phyloP scores from a whole-genome alignment of 2,888 invertebrate species.

The Megastigmus dorsalis region DNA sequence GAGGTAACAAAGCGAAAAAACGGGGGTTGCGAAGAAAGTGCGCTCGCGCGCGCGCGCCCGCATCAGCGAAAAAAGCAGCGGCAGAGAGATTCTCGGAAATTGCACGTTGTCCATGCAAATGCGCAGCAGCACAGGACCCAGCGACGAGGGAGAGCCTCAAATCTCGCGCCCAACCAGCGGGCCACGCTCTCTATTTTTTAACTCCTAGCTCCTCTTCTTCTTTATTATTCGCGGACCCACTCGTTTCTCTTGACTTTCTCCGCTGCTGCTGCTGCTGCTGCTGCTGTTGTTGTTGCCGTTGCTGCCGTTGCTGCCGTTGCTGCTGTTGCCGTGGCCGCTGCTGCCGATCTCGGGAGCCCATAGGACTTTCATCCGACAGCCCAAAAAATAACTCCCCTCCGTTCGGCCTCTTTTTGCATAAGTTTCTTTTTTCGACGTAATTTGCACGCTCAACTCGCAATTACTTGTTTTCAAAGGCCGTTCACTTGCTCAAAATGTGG shows the following conservation, averaged over 20 bases:
- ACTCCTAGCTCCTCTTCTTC: slow-evolving; percentile 37
- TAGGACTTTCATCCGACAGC: slow-evolving; percentile 3
- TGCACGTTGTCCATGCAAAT: slow-evolving; percentile 71
- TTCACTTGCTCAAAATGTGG: neutral
- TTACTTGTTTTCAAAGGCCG: slow-evolving; percentile 18
- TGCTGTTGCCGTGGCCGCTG: neutral
- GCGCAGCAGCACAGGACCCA: slow-evolving; percentile 1
- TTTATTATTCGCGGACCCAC: slow-evolving; percentile 37
- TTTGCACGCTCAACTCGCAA: slow-evolving; percentile 17
- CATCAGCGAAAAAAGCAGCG: slow-evolving; percentile 30
- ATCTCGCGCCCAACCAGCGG: slow-evolving; percentile 34
- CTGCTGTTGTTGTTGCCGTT: neutral
- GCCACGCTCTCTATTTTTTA: slow-evolving; percentile 40
- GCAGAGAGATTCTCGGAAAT: slow-evolving; percentile 63
- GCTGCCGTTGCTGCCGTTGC: neutral
- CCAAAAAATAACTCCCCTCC: neutral
- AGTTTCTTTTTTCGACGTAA: slow-evolving; percentile 9
- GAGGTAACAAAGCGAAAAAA: slow-evolving; percentile 30
- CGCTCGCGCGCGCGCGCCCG: neutral
- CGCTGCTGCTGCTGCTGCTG: neutral
- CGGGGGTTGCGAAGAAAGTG: slow-evolving; percentile 27
- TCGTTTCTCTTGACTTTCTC: slow-evolving; percentile 19
- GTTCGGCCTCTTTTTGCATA: neutral
- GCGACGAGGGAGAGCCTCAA: slow-evolving; percentile 32
- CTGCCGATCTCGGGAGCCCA: neutral